A percentile compares a stretch with the other conserved stretches of the same genome.
These are phyloP conservation scores for Aphodius granarius DNA, from an alignment of 2,888 invertebrate species.

Conservation along the genomic window DNA sequence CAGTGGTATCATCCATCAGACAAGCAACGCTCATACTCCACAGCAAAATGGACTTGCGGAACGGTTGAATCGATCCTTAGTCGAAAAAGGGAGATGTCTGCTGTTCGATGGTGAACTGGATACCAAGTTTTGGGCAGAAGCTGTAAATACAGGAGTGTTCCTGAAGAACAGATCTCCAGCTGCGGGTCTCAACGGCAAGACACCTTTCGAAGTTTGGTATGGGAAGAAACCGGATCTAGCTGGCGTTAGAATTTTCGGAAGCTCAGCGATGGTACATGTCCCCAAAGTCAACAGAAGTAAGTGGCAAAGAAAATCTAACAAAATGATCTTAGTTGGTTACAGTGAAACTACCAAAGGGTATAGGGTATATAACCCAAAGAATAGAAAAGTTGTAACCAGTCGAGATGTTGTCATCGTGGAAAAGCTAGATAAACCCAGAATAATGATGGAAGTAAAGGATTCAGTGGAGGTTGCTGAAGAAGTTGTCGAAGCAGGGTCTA, in stretches of 20 bases:
- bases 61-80: constrained; percentile 35
- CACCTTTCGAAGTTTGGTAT: constrained; percentile 43
- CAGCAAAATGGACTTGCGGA: constrained; percentile 39
- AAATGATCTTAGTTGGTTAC: constrained; percentile 27
- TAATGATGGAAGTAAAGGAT: constrained; percentile 10
- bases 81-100: constrained; percentile 36
- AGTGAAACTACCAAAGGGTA: constrained; percentile 28
- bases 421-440: constrained; percentile 11
- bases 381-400: constrained; percentile 19
- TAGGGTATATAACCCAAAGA: constrained; percentile 26
- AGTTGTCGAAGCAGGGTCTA: constrained; percentile 15
- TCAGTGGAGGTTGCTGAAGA: constrained; percentile 13
- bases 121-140: constrained; percentile 34
- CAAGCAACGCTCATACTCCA: constrained; percentile 38
- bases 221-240: constrained; percentile 41
- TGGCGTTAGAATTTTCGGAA: constrained; percentile 42
- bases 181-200: constrained; percentile 32
- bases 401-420: constrained; percentile 30
- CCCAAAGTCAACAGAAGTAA: constrained; percentile 42
- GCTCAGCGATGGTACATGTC: constrained; percentile 39
- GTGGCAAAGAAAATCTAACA: constrained; percentile 29
- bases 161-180: constrained; percentile 33
- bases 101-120: constrained; percentile 28
- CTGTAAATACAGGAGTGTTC: constrained; percentile 36
- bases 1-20: constrained; percentile 41